Percentiles rank a stretch among this genome's conserved stretches.
Conservation (phyloP, 2,113 vertebrate genomes). For the Pagrus major region DNA sequence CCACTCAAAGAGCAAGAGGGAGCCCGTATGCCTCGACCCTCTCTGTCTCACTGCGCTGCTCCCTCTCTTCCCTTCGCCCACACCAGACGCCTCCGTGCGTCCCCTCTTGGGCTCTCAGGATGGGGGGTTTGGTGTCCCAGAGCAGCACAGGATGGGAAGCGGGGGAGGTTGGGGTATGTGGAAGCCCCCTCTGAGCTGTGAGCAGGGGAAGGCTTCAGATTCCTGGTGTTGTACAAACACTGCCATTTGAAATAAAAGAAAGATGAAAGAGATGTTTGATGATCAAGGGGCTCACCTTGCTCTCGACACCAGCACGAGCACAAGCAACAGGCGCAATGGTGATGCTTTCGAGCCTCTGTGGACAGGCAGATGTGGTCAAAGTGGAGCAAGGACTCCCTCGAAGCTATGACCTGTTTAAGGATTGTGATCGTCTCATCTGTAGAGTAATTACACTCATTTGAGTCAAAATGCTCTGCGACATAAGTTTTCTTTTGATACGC, state of each 20-base stretch:
- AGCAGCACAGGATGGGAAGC: not conserved
- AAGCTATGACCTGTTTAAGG: slow-evolving; percentile 13
- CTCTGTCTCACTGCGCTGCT: slow-evolving; percentile 3
- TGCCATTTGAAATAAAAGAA: slow-evolving; percentile 80
- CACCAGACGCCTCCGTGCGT: slow-evolving; percentile 8
- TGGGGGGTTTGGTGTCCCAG: slow-evolving; percentile 20
- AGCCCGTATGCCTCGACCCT: not conserved
- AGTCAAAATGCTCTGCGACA: not conserved
- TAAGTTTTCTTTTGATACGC: slow-evolving; percentile 33
- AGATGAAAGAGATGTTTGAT: slow-evolving; percentile 82
- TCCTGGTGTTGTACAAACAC: slow-evolving; percentile 68
- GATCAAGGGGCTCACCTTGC: slow-evolving; percentile 74
- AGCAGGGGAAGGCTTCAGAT: slow-evolving; percentile 62
- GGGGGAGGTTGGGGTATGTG: slow-evolving; percentile 11
- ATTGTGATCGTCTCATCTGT: slow-evolving; percentile 16
- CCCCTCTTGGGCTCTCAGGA: slow-evolving; percentile 14
- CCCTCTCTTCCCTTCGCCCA: slow-evolving; percentile 22
- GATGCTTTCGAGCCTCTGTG: slow-evolving; percentile 47
- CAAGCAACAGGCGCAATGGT: slow-evolving; percentile 36
- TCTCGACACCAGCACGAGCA: slow-evolving; percentile 52
- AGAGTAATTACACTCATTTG: slow-evolving; percentile 32
- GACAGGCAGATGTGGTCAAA: slow-evolving; percentile 25
- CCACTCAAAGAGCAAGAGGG: slow-evolving; percentile 34
- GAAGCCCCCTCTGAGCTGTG: slow-evolving; percentile 32
- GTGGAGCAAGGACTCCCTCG: slow-evolving; percentile 36